These are phyloP conservation scores for Pantala flavescens DNA, from an alignment of 1,140 invertebrate species.

Conservation along the genomic window DNA sequence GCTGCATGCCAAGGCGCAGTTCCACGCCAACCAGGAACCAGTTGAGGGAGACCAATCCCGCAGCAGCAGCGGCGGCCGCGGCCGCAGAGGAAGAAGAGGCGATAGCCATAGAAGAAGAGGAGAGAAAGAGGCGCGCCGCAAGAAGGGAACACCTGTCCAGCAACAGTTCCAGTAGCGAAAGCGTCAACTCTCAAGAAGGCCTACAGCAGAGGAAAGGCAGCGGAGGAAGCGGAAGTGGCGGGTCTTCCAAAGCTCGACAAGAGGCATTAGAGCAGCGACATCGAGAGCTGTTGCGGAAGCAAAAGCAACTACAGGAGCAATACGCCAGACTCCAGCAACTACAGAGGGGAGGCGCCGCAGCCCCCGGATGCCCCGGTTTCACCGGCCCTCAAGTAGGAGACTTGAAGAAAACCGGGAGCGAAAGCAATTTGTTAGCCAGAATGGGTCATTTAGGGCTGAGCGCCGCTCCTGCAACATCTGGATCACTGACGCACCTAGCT, in stretches of 20 bases:
- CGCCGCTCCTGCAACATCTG: constrained; percentile 43
- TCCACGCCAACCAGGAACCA: not conserved
- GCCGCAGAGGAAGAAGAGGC: not conserved
- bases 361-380: constrained; percentile 43
- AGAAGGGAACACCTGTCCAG: constrained; percentile 29
- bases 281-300: constrained; percentile 73
- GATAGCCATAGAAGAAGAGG: not conserved
- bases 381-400: constrained; percentile 43
- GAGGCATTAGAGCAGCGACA: constrained; percentile 71
- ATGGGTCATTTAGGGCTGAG: constrained; percentile 54
- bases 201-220: constrained; percentile 29
- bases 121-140: constrained; percentile 18
- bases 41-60: not conserved
- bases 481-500: constrained; percentile 49
- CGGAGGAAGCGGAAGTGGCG: not conserved
- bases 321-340: constrained; percentile 76
- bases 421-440: constrained; percentile 76
- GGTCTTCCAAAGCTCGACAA: constrained; percentile 46
- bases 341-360: constrained; percentile 56
- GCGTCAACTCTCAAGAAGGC: constrained; percentile 63
- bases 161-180: constrained; percentile 60
- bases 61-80: constrained; percentile 26
- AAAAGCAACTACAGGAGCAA: constrained; percentile 76
- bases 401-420: constrained; percentile 79
- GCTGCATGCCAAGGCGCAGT: not conserved